Base-by-base conservation (phyloP, 1,140 invertebrate genomes). In the Drosophila ironensis region DNA sequence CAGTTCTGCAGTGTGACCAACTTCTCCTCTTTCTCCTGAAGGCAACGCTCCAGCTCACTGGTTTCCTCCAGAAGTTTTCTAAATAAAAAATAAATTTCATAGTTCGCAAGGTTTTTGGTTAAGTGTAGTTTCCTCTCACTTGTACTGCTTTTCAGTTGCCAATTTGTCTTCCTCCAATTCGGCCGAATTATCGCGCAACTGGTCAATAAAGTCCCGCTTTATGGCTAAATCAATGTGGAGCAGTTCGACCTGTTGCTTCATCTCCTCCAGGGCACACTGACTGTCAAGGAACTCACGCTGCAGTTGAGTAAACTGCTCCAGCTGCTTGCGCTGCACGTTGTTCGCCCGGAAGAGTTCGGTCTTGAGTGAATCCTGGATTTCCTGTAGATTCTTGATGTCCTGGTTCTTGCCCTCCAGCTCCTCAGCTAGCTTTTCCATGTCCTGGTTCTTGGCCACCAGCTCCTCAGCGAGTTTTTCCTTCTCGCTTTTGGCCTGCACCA, bases 1-100 rank as follows among this genome's bases (percentile, higher is more conserved):
- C 84, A 88, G 5, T 73, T 75, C 28, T 88, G 56, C 5, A 88
- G 25, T 1, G 61, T 80, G 2, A 27, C 19, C 35, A 88, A 19
- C 7, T 78, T 54, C 6, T 71, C 56, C 8, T 86, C 37, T 25
- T 75, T 80, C 11, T 50, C 22, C 19, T 72, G 51, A 2, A 67
- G 3, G 0, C 20, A 12, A 1, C 16, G 50, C 9, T 86, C 64
- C 4, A 84, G 12, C 4, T 71, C 12, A 0, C 37, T 7, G 0
- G 41, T n/a, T 17, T 56, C 41, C 8, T 57, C 66, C 3, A 66
- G 45, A 2, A 86, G 25, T 40, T 70, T 42, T 17, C 74, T 86
- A 35, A 11, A 11, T 0, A 6, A 14, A 3, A 17, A 8, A 17
- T 0, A 7, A 12, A 14, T 27, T 25, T 0, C 14, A n/a, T n/a